phyloP scores from a whole-genome alignment of 2,888 invertebrate genomes.

The Apeira syringaria region DNA sequence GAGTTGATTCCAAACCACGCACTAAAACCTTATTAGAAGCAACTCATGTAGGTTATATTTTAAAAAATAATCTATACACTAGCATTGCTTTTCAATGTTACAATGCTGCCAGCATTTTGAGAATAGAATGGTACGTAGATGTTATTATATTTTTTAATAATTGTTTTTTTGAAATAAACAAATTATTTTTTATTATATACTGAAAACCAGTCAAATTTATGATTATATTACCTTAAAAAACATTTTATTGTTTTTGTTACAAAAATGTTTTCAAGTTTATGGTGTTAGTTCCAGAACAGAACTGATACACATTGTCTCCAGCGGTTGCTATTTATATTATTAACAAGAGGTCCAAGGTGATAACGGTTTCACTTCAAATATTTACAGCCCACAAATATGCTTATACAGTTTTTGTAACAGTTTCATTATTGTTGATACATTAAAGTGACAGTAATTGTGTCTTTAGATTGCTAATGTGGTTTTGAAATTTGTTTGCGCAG shows the following conservation, averaged over 20 bases:
- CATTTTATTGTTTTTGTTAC: conserved; percentile 21
- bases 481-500: conserved; percentile 13
- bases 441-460: conserved; percentile 19
- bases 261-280: conserved; percentile 14
- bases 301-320: conserved; percentile 35
- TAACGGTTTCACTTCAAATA: conserved; percentile 33
- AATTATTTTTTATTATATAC: too few relatives aligned
- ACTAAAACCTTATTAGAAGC: too few relatives aligned
- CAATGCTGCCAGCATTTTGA: too few relatives aligned
- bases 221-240: conserved; percentile 27
- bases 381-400: conserved; percentile 30
- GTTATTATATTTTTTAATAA: too few relatives aligned
- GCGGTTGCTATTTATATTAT: conserved; percentile 38
- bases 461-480: conserved; percentile 19
- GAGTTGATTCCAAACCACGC: not conserved
- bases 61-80: too few relatives aligned
- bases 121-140: too few relatives aligned
- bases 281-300: conserved; percentile 16
- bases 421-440: conserved; percentile 25
- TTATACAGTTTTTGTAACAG: conserved; percentile 30
- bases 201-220: not conserved
- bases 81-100: too few relatives aligned
- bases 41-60: too few relatives aligned
- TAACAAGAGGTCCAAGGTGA: conserved; percentile 32
- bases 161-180: too few relatives aligned